Evolutionary conservation across 2,113 vertebrate genomes (phyloP), one percentile per base, ranked within the genome.

Genomic region (Labrus mixtus): DNA sequence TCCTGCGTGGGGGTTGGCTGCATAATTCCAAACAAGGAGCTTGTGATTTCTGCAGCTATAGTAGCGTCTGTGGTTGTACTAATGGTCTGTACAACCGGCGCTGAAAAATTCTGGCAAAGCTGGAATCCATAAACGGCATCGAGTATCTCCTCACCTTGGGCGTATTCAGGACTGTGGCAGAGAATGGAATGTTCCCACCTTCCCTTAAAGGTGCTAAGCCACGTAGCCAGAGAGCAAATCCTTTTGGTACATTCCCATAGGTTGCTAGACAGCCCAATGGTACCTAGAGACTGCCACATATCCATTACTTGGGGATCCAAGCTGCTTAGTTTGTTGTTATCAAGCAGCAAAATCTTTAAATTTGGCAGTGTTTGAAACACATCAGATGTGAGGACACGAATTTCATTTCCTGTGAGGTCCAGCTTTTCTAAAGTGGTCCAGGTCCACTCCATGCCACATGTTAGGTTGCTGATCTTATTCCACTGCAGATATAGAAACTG

Each of bases 391-490:
- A 99, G 95, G 83, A 95, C 92, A 91, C 96, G 96, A 83, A 99
- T 97, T 91, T 98, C 97, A 33, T 99, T 99, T 84, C 96, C 97
- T 81, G 97, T 97, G 82, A 99, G 94, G 89, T 99, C 97, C 79
- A 99, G 94, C 90, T 98, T 99, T 93, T 98, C 96, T 91, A 99
- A 93, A 87, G 97, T 98, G 92, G 93, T 95, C 97, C 97, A 99
- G 90, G 94, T 97, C 97, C 97, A 99, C 92, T 99, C 97, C 97
- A 99, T 98, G 86, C 96, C 96, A 86, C 97, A 98, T 0, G 97
- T 96, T 87, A 99, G 92, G 91, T 98, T 98, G 95, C 93, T 98
- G 75, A 99, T 99, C 95, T 98, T 98, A 96, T 99, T 99, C 97
- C 97, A 97, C 88, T 99, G 97, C 82, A 99, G 94, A 94, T 97